These are phyloP conservation scores for Dinomys branickii DNA, from an alignment of 2,113 vertebrate genomes.

Conservation along the genomic window DNA sequence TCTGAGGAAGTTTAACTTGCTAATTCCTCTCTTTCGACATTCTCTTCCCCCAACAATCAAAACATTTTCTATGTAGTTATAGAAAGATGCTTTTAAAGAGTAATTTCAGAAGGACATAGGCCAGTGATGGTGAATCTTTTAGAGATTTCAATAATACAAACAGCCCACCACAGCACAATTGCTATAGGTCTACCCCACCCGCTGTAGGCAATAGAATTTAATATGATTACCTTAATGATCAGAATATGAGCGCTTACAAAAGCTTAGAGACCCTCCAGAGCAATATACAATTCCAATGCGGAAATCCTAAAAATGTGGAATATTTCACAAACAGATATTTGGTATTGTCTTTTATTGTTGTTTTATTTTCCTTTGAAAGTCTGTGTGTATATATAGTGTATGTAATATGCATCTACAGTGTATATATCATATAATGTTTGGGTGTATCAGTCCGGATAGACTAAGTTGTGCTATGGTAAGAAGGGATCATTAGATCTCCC, in stretches of 20 bases:
- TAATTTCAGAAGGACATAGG: not conserved
- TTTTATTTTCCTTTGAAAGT: conserved; percentile 6
- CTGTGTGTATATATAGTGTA: not conserved
- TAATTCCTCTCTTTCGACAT: not conserved
- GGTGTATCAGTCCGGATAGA: not conserved
- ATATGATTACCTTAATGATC: not conserved
- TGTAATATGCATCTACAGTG: not conserved
- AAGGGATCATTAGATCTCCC: not conserved
- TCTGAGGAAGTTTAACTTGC: not conserved
- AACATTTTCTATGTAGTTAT: not conserved
- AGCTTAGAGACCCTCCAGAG: not conserved
- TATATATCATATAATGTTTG: too few species aligned
- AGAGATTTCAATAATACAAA: not conserved
- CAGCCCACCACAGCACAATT: not conserved
- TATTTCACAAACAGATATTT: not conserved
- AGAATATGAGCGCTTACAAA: not conserved
- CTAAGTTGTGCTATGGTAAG: not conserved
- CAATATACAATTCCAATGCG: not conserved
- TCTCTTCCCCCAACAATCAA: not conserved
- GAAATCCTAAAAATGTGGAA: not conserved
- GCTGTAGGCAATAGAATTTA: not conserved
- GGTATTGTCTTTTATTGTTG: not conserved
- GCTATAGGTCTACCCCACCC: not conserved
- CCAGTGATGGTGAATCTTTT: not conserved
- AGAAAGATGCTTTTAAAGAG: not conserved